These are phyloP conservation scores for Bradypodion pumilum DNA, from an alignment of 2,797 vertebrate genomes.

Conservation along the genomic window DNA sequence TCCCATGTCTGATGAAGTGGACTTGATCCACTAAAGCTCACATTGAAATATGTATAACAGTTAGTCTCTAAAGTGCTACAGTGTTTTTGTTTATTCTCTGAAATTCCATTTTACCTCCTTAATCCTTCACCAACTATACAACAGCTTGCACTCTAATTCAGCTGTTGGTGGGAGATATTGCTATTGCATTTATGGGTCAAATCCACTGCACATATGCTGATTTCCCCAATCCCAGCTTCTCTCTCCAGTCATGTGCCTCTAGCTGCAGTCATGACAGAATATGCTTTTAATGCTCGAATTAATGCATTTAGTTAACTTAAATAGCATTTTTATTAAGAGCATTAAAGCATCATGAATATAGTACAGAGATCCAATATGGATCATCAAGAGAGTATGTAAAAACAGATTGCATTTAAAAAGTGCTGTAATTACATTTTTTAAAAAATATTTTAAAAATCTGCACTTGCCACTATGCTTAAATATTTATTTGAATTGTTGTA, in stretches of 20 bases:
- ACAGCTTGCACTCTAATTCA: too few relatives aligned
- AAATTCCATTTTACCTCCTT: too few relatives aligned
- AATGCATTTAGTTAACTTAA: neutral
- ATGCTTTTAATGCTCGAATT: neutral
- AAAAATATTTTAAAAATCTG: too few relatives aligned
- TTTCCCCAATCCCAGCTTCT: neutral
- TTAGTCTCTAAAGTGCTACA: too few relatives aligned
- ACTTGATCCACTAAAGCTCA: too few relatives aligned
- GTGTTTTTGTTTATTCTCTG: too few relatives aligned
- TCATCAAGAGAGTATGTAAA: conserved; percentile 6
- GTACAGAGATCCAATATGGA: conserved; percentile 1
- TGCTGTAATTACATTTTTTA: conserved; percentile 35
- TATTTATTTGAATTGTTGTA: too few relatives aligned
- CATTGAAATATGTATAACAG: too few relatives aligned
- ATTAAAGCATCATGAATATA: neutral
- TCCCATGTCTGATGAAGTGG: too few relatives aligned
- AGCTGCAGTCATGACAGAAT: neutral
- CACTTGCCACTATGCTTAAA: too few relatives aligned
- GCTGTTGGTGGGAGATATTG: neutral
- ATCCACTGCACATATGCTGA: neutral
- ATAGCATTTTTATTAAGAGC: neutral
- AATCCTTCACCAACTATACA: neutral
- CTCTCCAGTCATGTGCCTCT: neutral
- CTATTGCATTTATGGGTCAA: neutral
- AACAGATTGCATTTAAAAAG: conserved; percentile 1